A percentile compares a stretch with the other conserved stretches of the same genome.
These are phyloP conservation scores for Zosterops pallidus DNA, from an alignment of 2,113 vertebrate genomes.

Conservation along the genomic window DNA sequence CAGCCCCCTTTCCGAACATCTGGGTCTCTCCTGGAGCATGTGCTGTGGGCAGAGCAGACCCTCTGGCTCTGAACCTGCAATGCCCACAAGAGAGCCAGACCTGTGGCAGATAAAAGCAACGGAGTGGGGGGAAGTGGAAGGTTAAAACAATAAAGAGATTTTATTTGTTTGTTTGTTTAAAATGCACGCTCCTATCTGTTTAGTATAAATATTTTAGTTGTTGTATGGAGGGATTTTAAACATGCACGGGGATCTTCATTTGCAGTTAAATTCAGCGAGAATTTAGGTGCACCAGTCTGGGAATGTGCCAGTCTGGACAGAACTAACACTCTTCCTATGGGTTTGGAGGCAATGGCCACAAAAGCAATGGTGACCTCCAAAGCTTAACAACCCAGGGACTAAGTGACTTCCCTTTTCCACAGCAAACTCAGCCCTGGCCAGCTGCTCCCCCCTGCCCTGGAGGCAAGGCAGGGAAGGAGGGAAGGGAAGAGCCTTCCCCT, in stretches of 20 bases:
- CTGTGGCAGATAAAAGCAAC: background rate
- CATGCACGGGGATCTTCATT: background rate
- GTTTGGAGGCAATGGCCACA: background rate
- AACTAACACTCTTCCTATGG: background rate
- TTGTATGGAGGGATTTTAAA: background rate
- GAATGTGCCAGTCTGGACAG: background rate
- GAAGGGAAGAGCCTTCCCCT: background rate
- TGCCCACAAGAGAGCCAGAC: background rate
- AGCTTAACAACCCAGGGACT: background rate
- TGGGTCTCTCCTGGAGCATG: background rate
- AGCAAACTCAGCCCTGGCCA: rapidly evolving
- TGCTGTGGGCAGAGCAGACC: background rate
- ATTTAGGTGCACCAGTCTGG: background rate
- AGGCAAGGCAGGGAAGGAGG: background rate
- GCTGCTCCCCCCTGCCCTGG: background rate
- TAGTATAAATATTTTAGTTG: background rate
- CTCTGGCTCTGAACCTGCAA: conserved; percentile 15
- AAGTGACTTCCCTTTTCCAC: background rate
- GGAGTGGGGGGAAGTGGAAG: rapidly evolving
- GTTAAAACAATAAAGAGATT: background rate
- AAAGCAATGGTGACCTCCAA: background rate
- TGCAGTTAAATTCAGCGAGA: background rate
- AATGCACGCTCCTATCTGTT: background rate
- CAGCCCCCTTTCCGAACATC: background rate
- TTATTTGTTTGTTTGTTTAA: background rate